phyloP scores from a whole-genome alignment of 2,888 invertebrate species.

The Ormyrus thymus region DNA sequence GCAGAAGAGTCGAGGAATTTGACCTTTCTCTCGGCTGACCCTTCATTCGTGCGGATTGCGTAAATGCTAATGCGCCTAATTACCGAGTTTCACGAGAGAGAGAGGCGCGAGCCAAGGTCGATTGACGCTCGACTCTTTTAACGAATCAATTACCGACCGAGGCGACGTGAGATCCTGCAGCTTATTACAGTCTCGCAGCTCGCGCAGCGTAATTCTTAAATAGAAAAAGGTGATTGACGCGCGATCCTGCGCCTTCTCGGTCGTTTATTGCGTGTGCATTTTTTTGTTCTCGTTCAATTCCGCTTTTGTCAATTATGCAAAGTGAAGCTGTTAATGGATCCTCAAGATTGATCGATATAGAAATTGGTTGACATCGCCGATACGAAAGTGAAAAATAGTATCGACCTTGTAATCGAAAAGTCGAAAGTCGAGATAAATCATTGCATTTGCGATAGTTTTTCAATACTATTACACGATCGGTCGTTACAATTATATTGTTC shows the following conservation, averaged over 20 bases:
- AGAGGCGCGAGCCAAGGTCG: slow-evolving; percentile 27
- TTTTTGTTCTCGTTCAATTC: slow-evolving; percentile 13
- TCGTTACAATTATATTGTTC: not conserved
- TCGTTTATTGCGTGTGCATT: slow-evolving; percentile 14
- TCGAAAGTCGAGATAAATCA: no score
- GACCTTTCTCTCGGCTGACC: slow-evolving; percentile 38
- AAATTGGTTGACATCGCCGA: slow-evolving; percentile 30
- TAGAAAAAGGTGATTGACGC: slow-evolving; percentile 35
- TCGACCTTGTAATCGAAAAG: slow-evolving; percentile 12
- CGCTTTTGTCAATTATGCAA: slow-evolving; percentile 38
- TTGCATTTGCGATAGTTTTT: no score
- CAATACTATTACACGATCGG: no score
- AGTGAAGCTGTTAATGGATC: slow-evolving; percentile 34
- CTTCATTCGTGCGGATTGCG: slow-evolving; percentile 48
- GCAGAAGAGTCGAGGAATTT: slow-evolving; percentile 1
- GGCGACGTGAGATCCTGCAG: slow-evolving; percentile 15
- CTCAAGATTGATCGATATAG: slow-evolving; percentile 34
- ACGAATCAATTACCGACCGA: slow-evolving; percentile 40
- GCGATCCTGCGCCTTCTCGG: slow-evolving; percentile 5
- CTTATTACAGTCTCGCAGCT: not conserved
- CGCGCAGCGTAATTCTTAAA: not conserved
- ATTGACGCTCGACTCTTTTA: slow-evolving; percentile 21
- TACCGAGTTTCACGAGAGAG: slow-evolving; percentile 31
- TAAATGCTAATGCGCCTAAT: slow-evolving; percentile 60
- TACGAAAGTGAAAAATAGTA: slow-evolving; percentile 20